Conservation (phyloP, 2,888 invertebrate species). For the Schrankia costaestrigalis region DNA sequence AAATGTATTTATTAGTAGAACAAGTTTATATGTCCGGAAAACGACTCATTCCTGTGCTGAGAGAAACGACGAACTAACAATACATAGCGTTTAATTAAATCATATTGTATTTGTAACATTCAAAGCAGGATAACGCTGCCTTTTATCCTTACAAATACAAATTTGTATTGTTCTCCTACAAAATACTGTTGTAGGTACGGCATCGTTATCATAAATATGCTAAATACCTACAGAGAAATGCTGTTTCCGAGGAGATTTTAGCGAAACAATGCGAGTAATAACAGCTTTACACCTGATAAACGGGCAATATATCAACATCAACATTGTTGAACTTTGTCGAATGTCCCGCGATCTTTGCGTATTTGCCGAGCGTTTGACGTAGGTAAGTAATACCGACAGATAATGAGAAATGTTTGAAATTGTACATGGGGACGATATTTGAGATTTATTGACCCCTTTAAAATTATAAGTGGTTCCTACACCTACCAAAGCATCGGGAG, state of each 20-base stretch:
- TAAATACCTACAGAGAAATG: background rate
- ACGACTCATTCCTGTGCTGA: no score
- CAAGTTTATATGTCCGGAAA: no score
- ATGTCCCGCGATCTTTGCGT: conserved; percentile 2
- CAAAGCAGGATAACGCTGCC: no score
- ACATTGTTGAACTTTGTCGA: conserved; percentile 13
- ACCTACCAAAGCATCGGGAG: no score
- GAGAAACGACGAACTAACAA: no score
- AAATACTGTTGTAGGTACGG: background rate
- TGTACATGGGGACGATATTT: background rate
- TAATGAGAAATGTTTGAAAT: conserved; percentile 6
- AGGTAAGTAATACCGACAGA: conserved; percentile 6
- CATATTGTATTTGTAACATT: no score
- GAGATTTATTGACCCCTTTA: background rate
- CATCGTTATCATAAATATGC: background rate
- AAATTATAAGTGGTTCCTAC: no score
- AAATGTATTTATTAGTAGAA: no score
- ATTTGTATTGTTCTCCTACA: no score
- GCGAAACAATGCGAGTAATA: conserved; percentile 10
- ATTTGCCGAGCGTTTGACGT: conserved; percentile 12
- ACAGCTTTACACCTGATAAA: conserved; percentile 11
- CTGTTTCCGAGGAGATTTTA: conserved; percentile 6
- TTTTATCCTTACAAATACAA: no score
- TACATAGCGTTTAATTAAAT: no score
- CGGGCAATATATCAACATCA: conserved; percentile 5